A percentile compares a stretch with the other conserved stretches of the same genome.
Evolutionary conservation across 1,140 invertebrate species (phyloP).

Genomic region (Choristoneura fumiferana): DNA sequence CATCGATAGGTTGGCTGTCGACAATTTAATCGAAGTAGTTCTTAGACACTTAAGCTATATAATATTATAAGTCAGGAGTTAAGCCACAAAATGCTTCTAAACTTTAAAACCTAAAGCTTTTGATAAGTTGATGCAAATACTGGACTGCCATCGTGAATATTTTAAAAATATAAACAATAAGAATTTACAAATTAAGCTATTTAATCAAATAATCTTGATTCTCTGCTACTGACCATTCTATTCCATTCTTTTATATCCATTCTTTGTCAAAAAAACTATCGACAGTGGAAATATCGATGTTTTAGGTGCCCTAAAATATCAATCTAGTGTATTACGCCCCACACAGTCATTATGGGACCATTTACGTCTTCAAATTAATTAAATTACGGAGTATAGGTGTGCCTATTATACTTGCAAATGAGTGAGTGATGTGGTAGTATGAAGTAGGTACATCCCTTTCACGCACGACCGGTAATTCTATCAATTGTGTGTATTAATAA

Average conservation of each 20-base stretch:
- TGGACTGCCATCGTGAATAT: too few species aligned
- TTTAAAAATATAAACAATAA: too few species aligned
- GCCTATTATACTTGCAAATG: conserved; percentile 9
- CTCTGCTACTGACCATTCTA: too few species aligned
- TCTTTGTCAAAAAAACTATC: background rate
- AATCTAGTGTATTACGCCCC: conserved; percentile 11
- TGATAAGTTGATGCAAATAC: too few species aligned
- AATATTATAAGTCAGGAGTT: too few species aligned
- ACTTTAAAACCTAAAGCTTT: too few species aligned
- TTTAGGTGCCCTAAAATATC: conserved; percentile 3
- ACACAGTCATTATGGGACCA: background rate
- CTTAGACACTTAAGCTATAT: too few species aligned
- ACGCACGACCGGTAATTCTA: background rate
- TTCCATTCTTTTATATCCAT: too few species aligned
- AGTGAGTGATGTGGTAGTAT: background rate
- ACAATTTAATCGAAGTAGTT: too few species aligned
- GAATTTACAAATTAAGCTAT: too few species aligned
- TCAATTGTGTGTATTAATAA: conserved; percentile 10
- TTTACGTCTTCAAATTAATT: background rate
- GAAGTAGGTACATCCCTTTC: background rate
- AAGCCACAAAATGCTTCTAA: too few species aligned
- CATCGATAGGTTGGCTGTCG: conserved; percentile 4
- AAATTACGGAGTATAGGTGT: background rate
- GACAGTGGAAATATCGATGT: background rate
- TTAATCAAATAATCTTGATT: too few species aligned